phyloP scores from a whole-genome alignment of 2,888 invertebrate species.

The Plusia festucae region DNA sequence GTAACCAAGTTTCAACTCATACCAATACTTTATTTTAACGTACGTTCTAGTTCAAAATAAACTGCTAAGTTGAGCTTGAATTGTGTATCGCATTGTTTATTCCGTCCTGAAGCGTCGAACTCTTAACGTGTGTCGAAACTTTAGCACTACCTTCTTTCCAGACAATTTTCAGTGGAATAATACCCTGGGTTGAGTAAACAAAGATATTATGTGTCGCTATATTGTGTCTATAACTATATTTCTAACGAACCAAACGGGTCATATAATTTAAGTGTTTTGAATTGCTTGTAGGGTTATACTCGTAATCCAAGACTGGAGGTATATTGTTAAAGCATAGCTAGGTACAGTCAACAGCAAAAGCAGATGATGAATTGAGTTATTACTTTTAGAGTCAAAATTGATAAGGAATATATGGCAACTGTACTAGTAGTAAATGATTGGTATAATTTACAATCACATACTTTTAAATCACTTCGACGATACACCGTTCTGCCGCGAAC shows the following conservation, averaged over 20 bases:
- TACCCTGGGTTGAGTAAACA: slow-evolving; percentile 40
- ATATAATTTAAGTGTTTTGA: neutral
- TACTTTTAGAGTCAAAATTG: too few species aligned
- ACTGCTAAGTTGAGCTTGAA: slow-evolving; percentile 53
- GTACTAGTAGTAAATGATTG: too few species aligned
- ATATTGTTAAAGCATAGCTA: too few species aligned
- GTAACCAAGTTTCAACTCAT: slow-evolving; percentile 31
- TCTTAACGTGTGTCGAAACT: slow-evolving; percentile 68
- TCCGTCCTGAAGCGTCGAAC: slow-evolving; percentile 66
- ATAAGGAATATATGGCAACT: too few species aligned
- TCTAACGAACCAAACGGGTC: neutral
- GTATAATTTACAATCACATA: too few species aligned
- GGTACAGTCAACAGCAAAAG: too few species aligned
- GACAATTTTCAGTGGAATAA: slow-evolving; percentile 59
- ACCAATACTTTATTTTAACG: slow-evolving; percentile 41
- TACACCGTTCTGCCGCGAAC: too few species aligned
- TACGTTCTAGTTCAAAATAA: slow-evolving; percentile 54
- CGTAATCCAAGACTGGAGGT: too few species aligned
- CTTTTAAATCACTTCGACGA: too few species aligned
- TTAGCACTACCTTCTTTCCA: slow-evolving; percentile 63
- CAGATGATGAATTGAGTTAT: too few species aligned
- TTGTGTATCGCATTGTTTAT: slow-evolving; percentile 66
- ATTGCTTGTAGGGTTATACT: neutral
- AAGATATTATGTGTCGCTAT: slow-evolving; percentile 22
- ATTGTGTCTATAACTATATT: neutral